Evolutionary conservation across 2,113 vertebrate species (phyloP).

Genomic region (Pogonocichla stellata): DNA sequence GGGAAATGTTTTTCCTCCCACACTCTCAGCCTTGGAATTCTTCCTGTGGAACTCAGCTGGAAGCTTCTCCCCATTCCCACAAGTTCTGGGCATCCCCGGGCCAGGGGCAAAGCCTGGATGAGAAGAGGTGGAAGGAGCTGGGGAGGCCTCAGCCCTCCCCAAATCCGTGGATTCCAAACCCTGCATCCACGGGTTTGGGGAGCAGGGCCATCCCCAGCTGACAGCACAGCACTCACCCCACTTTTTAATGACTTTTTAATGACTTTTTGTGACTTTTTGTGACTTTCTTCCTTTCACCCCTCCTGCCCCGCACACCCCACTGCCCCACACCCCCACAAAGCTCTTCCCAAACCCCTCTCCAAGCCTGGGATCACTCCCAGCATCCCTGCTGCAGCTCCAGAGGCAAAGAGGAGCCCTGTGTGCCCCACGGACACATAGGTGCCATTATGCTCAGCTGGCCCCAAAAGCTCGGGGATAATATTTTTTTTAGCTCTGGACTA

Average conservation of each 20-base stretch:
- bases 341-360: background rate
- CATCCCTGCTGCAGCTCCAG: background rate
- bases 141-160: background rate
- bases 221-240: background rate
- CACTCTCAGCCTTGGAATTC: background rate
- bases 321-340: accelerated
- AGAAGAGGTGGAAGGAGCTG: background rate
- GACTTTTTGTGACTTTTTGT: background rate
- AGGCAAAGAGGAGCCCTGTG: slow-evolving; percentile 42
- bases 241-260: background rate
- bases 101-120: accelerated
- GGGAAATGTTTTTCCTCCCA: slow-evolving; percentile 11
- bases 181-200: accelerated
- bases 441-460: slow-evolving; percentile 65
- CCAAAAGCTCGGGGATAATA: slow-evolving; percentile 57
- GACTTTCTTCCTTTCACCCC: background rate
- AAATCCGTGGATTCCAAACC: no score
- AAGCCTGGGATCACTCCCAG: background rate
- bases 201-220: background rate
- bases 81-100: background rate
- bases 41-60: background rate
- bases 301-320: background rate
- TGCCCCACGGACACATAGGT: slow-evolving; percentile 47
- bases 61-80: background rate
- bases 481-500: slow-evolving; percentile 72